Evolutionary conservation across 2,888 invertebrate genomes (phyloP).

Genomic region (Eugnorisma glareosa): DNA sequence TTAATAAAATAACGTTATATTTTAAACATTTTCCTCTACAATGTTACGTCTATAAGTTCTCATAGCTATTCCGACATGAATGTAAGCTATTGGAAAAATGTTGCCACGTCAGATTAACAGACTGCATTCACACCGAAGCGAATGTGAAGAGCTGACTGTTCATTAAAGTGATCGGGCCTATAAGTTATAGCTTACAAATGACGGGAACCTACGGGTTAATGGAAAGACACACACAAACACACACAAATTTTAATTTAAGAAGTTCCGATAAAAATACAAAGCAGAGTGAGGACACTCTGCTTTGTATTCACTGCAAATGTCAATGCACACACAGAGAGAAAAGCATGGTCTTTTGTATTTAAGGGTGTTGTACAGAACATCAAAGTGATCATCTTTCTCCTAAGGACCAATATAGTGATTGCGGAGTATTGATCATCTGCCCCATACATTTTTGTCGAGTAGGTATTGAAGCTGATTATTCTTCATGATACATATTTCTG

Average conservation of each 20-base stretch:
- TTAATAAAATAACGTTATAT: conserved; percentile 3
- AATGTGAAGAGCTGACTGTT: background rate
- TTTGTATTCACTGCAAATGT: no score
- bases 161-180: fast-evolving
- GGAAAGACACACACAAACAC: no score
- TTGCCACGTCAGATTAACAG: conserved; percentile 67
- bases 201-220: background rate
- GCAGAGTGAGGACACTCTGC: background rate
- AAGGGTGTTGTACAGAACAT: background rate
- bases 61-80: conserved; percentile 49
- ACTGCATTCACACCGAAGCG: conserved; percentile 41
- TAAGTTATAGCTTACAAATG: background rate
- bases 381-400: background rate
- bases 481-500: background rate
- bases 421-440: background rate
- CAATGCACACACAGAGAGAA: background rate
- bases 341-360: background rate
- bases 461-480: background rate
- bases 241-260: background rate
- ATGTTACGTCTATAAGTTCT: conserved; percentile 39
- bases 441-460: background rate
- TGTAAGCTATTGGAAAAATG: conserved; percentile 72
- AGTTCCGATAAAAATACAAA: background rate
- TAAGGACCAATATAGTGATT: background rate
- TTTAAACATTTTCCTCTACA: conserved; percentile 17